Evolutionary conservation across 2,888 invertebrate genomes (phyloP).

Genomic region (Campopleginae sp.): DNA sequence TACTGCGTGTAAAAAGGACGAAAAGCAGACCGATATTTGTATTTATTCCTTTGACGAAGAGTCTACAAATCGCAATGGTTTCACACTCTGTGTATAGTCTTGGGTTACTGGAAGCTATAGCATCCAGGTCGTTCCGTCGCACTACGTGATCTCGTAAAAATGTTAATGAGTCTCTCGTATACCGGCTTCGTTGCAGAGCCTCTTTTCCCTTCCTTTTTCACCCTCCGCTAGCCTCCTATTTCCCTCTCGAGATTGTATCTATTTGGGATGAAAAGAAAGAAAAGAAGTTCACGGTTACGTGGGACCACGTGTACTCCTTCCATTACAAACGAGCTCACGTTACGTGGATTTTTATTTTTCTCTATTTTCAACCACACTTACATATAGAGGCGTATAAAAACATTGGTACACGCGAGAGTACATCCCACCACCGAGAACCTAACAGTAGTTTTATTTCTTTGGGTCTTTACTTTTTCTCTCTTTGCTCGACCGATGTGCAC

Average conservation of each 20-base stretch:
- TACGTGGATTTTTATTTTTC: conserved; percentile 64
- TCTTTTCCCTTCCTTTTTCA: conserved; percentile 26
- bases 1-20: background rate
- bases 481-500: conserved; percentile 15
- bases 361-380: conserved; percentile 40
- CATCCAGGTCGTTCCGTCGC: conserved; percentile 68
- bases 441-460: conserved; percentile 34
- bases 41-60: conserved; percentile 64
- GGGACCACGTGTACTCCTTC: conserved; percentile 67
- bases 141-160: conserved; percentile 82
- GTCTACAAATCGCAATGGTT: conserved; percentile 73
- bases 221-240: background rate
- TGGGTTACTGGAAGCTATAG: conserved; percentile 51
- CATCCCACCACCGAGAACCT: conserved; percentile 10
- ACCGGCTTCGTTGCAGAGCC: conserved; percentile 63
- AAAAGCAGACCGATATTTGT: conserved; percentile 29
- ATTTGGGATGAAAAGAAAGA: conserved; percentile 59
- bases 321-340: conserved; percentile 41
- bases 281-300: conserved; percentile 67
- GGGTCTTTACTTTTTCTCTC: conserved; percentile 13
- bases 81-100: conserved; percentile 67
- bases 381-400: conserved; percentile 44
- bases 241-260: conserved; percentile 54
- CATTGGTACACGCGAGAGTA: conserved; percentile 34
- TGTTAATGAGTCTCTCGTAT: conserved; percentile 76